Evolutionary conservation across 2,888 invertebrate species (phyloP).

Genomic region (Schrankia costaestrigalis): DNA sequence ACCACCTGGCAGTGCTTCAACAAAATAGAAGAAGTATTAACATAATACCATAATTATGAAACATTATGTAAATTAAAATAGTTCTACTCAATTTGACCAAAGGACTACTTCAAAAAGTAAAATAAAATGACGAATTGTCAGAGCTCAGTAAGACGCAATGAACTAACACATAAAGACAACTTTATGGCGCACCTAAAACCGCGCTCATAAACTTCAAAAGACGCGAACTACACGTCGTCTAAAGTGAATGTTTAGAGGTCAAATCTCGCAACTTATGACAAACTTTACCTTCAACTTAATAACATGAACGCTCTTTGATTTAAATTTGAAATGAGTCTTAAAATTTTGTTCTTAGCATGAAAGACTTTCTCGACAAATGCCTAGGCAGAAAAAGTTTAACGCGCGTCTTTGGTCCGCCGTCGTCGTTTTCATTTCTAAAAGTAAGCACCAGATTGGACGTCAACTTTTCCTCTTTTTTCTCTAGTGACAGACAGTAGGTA

Average conservation of each 20-base stretch:
- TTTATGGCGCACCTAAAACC: conserved; percentile 52
- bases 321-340: conserved; percentile 26
- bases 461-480: conserved; percentile 61
- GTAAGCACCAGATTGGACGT: conserved; percentile 65
- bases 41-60: no score
- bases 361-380: conserved; percentile 30
- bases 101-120: conserved; percentile 29
- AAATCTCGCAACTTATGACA: conserved; percentile 22
- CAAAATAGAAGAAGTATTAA: no score
- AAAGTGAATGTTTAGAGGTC: conserved; percentile 37
- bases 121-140: conserved; percentile 48
- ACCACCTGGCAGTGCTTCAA: no score
- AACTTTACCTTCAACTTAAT: conserved; percentile 22
- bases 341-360: conserved; percentile 25
- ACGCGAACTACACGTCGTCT: conserved; percentile 40
- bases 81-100: no score
- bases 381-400: conserved; percentile 46
- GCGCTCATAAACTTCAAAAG: conserved; percentile 53
- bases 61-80: conserved; percentile 8
- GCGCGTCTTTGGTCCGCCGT: conserved; percentile 41
- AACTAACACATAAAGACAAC: conserved; percentile 50
- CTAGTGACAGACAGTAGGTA: conserved; percentile 48
- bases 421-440: conserved; percentile 63
- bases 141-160: conserved; percentile 47
- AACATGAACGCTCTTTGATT: conserved; percentile 20